Base-by-base conservation (phyloP, 2,113 vertebrate species). In the Chrysemys picta region DNA sequence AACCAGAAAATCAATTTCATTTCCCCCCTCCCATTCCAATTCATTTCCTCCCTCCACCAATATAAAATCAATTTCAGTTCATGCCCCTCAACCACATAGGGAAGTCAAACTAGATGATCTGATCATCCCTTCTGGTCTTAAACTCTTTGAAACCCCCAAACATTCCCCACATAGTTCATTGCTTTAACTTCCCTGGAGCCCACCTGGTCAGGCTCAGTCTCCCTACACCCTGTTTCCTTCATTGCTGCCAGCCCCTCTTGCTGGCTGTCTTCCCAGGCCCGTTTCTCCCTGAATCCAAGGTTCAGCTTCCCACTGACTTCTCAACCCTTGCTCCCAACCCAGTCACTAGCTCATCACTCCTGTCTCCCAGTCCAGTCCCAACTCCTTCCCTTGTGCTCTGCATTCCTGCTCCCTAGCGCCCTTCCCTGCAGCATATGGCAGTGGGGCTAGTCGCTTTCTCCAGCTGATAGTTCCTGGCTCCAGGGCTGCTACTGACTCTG, bases 291-390 rank as follows among this genome's bases (percentile, higher is more conserved):
- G 49, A 79, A 89, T 91, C 57, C 17, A 45, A 88, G 72, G 29
- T 72, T 84, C 82, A 0, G 0, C 78, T 89, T 95, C 94, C 87
- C 78, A 4, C 80, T 42, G 35, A 31, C 35, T 22, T 65, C 85
- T 80, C 85, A 54, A 0, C 0, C 9, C 89, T 93, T 87, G 53
- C 90, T 89, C 85, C 88, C 31, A 10, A 50, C 89, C 83, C 95
- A 59, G 35, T 88, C 2, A 1, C 59, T 94, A 80, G 35, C 50
- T 82, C 88, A 27, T 42, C 3, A 1, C 84, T 95, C 54, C 38
- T 89, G 75, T 92, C 96, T 95, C 50, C 47, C 91, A 83, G 87
- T 79, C 54, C 79, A 85, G 45, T 54, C 11, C 76, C 93, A 95
- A 25, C 42, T 22, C 2, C 52, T 91, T 27, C 24, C n/a, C 19